Percentiles rank a stretch among this genome's conserved stretches.
Conservation (phyloP, 1,140 invertebrate genomes). For the Drosophila pseudoananassae region DNA sequence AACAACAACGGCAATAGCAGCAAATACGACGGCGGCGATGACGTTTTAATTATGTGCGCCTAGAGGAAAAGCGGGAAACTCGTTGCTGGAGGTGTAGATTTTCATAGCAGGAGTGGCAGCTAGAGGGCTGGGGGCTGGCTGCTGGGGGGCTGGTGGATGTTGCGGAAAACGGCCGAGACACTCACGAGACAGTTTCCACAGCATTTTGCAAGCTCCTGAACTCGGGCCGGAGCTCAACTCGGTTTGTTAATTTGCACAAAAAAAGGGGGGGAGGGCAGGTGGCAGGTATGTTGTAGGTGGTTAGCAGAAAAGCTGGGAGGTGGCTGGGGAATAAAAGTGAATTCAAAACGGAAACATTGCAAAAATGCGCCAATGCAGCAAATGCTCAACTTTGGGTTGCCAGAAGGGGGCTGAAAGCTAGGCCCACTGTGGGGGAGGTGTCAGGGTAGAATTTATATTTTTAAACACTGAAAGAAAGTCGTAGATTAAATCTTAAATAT, state of each 20-base stretch:
- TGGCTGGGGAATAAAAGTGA: slow-evolving; percentile 65
- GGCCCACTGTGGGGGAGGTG: neutral
- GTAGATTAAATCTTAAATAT: neutral
- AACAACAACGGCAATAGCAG: slow-evolving; percentile 38
- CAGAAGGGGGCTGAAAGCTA: slow-evolving; percentile 1
- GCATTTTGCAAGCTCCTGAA: slow-evolving; percentile 49
- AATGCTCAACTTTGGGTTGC: slow-evolving; percentile 35
- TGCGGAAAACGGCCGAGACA: slow-evolving; percentile 58
- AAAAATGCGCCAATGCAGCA: slow-evolving; percentile 81
- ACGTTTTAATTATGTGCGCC: slow-evolving; percentile 81
- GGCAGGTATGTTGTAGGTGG: neutral
- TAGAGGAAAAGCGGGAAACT: slow-evolving; percentile 38
- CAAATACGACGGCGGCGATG: slow-evolving; percentile 59
- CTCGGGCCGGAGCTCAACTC: slow-evolving; percentile 48
- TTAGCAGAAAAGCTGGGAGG: neutral
- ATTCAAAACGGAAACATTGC: slow-evolving; percentile 81
- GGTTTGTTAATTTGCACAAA: slow-evolving; percentile 55
- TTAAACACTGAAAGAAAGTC: slow-evolving; percentile 43
- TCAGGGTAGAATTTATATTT: slow-evolving; percentile 37
- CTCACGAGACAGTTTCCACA: slow-evolving; percentile 67
- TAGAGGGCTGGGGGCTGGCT: too few species aligned
- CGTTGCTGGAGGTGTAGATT: neutral
- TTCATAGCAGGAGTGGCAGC: neutral
- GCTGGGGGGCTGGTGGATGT: neutral
- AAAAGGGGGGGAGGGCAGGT: slow-evolving; percentile 1